Conservation (phyloP, 2,888 invertebrate genomes). For the Scaptomyza tumidula region DNA sequence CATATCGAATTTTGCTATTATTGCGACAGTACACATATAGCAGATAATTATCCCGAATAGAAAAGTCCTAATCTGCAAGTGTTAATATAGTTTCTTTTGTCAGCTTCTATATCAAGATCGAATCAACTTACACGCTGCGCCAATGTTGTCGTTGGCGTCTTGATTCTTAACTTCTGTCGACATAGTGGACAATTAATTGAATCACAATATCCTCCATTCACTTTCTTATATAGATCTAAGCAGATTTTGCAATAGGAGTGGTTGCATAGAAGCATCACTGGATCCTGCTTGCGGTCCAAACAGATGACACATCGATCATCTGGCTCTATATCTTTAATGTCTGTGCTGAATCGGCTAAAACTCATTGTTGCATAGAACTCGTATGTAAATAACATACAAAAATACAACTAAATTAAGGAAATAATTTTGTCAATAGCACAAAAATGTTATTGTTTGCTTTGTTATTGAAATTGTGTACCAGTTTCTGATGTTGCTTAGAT, state of each 20-base stretch:
- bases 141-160: neutral
- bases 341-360: neutral
- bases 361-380: neutral
- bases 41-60: neutral
- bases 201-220: neutral
- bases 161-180: neutral
- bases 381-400: neutral
- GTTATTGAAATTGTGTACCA: neutral
- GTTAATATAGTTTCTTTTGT: neutral
- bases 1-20: neutral
- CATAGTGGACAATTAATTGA: conserved; percentile 5
- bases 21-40: neutral
- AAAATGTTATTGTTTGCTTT: neutral
- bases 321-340: neutral
- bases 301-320: conserved; percentile 4
- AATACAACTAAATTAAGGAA: neutral
- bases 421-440: neutral
- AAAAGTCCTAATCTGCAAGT: neutral
- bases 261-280: neutral
- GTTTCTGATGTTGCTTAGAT: neutral
- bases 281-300: neutral
- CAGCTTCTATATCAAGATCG: neutral
- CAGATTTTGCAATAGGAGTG: conserved; percentile 4
- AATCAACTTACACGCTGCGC: neutral
- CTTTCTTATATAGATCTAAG: neutral